Evolutionary conservation across 1,140 invertebrate genomes (phyloP).

Genomic region (Pseudomyrmex concolor): DNA sequence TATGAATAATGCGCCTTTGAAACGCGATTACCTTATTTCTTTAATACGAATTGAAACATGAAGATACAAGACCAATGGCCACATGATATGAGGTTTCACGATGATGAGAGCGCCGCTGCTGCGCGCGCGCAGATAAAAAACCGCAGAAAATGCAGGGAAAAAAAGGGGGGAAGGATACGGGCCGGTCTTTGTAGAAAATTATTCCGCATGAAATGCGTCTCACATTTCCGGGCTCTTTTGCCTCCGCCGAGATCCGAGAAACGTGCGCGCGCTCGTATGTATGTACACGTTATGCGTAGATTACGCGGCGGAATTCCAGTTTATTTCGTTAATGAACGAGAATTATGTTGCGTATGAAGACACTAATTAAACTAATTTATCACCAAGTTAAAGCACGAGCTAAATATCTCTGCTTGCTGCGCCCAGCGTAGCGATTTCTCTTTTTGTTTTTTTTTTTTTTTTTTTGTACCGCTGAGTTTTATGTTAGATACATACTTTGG

Average conservation of each 20-base stretch:
- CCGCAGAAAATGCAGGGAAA: slow-evolving; percentile 39
- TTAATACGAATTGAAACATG: slow-evolving; percentile 31
- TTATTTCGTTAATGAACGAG: slow-evolving; percentile 70
- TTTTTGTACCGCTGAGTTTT: neutral
- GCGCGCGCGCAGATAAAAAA: slow-evolving; percentile 27
- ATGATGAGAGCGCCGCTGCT: slow-evolving; percentile 56
- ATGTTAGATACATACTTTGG: neutral
- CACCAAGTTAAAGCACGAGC: slow-evolving; percentile 13
- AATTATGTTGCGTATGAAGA: slow-evolving; percentile 66
- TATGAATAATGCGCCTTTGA: neutral
- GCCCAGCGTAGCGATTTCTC: slow-evolving; percentile 1
- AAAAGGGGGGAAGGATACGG: slow-evolving; percentile 20
- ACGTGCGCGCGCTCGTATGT: slow-evolving; percentile 1
- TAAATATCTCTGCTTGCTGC: slow-evolving; percentile 23
- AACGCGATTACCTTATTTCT: slow-evolving; percentile 37
- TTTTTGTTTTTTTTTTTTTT: neutral
- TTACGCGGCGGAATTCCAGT: slow-evolving; percentile 52
- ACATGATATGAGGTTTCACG: slow-evolving; percentile 54
- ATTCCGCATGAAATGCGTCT: slow-evolving; percentile 68
- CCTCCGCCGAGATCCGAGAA: slow-evolving; percentile 21
- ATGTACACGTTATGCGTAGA: slow-evolving; percentile 9
- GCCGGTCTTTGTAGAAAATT: slow-evolving; percentile 66
- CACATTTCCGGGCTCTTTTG: slow-evolving; percentile 64
- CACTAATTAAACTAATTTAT: slow-evolving; percentile 72
- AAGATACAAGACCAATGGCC: slow-evolving; percentile 23